These are phyloP conservation scores for Phataginus tetradactyla DNA, from an alignment of 2,797 vertebrate genomes.

Conservation along the genomic window DNA sequence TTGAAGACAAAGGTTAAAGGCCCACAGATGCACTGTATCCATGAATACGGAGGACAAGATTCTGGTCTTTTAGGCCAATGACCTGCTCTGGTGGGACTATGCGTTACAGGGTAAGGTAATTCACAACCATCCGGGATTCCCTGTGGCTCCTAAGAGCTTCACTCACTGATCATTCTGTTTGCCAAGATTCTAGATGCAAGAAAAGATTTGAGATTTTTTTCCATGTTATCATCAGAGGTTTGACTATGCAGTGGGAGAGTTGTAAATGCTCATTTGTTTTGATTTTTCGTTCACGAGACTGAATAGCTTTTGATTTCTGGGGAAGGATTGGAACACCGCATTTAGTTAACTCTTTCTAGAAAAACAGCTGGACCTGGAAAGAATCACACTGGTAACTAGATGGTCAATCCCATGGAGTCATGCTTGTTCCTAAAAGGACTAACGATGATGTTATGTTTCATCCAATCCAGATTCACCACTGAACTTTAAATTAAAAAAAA, in stretches of 20 bases:
- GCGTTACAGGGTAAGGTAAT: not conserved
- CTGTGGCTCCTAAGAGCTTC: not conserved
- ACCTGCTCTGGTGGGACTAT: not conserved
- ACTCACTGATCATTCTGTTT: not conserved
- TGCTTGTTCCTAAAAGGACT: not conserved
- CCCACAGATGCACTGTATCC: not conserved
- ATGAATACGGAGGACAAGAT: fast-evolving
- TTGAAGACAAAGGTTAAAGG: not conserved
- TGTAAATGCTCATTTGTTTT: not conserved
- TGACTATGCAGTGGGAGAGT: not conserved
- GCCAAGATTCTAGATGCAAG: not conserved
- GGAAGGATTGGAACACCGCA: not conserved
- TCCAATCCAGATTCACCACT: fast-evolving
- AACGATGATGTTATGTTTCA: not conserved
- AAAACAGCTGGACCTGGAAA: not conserved
- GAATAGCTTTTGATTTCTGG: constrained; percentile 12
- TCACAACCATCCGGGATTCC: not conserved
- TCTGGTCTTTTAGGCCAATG: not conserved
- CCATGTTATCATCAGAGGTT: not conserved
- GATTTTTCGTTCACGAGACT: not conserved
- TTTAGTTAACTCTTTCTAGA: not conserved
- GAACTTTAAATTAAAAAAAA: not conserved
- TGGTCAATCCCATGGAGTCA: fast-evolving
- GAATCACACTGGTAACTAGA: fast-evolving
- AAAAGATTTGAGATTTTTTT: not conserved